These are phyloP conservation scores for Venustoraphidia nigricollis DNA, from an alignment of 2,888 invertebrate species.

Conservation along the genomic window DNA sequence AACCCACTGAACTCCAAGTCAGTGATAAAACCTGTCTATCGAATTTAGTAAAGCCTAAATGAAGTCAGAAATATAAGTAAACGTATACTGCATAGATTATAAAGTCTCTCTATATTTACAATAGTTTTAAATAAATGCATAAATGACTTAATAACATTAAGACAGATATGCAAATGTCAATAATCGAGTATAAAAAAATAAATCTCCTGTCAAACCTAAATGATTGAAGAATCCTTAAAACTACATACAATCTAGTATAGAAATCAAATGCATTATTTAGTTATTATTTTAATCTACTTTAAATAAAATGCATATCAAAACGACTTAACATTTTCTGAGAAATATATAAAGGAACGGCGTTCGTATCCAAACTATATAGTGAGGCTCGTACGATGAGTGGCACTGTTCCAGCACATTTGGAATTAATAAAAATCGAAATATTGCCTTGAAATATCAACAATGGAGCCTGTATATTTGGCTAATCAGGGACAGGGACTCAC, in stretches of 20 bases:
- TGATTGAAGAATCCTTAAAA: not conserved
- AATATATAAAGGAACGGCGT: not conserved
- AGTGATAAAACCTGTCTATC: too few species aligned
- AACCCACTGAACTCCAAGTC: too few species aligned
- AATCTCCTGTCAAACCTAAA: not conserved
- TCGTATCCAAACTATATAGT: not conserved
- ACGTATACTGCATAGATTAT: too few species aligned
- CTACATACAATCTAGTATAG: not conserved
- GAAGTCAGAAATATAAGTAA: too few species aligned
- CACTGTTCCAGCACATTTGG: not conserved
- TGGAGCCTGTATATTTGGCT: not conserved
- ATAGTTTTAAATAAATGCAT: too few species aligned
- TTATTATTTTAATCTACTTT: not conserved
- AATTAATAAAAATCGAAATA: not conserved
- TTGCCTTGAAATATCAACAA: not conserved
- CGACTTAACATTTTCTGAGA: not conserved
- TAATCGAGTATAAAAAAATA: too few species aligned
- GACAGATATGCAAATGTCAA: too few species aligned
- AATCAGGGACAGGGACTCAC: conserved; percentile 22
- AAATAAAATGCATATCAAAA: not conserved
- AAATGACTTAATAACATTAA: too few species aligned
- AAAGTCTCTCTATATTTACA: too few species aligned
- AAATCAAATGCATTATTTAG: too few species aligned
- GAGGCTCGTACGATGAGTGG: not conserved
- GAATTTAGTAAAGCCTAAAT: too few species aligned